Evolutionary conservation across 2,888 invertebrate genomes (phyloP).

Genomic region (Pseudolycoriella hygida): DNA sequence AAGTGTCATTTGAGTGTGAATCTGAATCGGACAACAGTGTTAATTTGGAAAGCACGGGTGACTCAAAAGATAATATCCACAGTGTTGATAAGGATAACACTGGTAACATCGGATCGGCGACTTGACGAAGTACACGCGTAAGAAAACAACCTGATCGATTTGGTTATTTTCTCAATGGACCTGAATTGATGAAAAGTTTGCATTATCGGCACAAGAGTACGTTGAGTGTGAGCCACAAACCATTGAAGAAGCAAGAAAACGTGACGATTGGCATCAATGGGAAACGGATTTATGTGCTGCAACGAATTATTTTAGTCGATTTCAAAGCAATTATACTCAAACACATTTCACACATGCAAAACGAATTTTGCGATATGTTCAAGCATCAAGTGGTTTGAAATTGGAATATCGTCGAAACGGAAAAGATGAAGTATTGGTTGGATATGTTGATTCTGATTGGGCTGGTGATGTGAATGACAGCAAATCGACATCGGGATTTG

Average conservation of each 20-base stretch:
- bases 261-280: constrained; percentile 10
- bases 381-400: constrained; percentile 1
- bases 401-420: constrained; percentile 4
- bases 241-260: constrained; percentile 7
- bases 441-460: constrained; percentile 8
- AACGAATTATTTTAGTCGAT: no score
- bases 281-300: no score
- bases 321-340: constrained; percentile 10
- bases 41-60: no score
- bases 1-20: no score
- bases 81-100: constrained; percentile 1
- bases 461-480: constrained; percentile 4
- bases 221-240: constrained; percentile 6
- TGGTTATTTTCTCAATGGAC: neutral
- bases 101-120: constrained; percentile 2
- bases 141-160: neutral
- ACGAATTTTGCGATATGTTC: constrained; percentile 10
- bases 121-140: neutral
- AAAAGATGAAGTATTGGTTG: constrained; percentile 8
- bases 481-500: constrained; percentile 4
- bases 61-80: neutral
- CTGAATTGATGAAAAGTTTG: neutral
- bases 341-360: constrained; percentile 9
- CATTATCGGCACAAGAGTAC: constrained; percentile 6
- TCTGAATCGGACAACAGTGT: no score